These are phyloP conservation scores for Anguilla japonica DNA, from an alignment of 2,113 vertebrate species.

Conservation along the genomic window DNA sequence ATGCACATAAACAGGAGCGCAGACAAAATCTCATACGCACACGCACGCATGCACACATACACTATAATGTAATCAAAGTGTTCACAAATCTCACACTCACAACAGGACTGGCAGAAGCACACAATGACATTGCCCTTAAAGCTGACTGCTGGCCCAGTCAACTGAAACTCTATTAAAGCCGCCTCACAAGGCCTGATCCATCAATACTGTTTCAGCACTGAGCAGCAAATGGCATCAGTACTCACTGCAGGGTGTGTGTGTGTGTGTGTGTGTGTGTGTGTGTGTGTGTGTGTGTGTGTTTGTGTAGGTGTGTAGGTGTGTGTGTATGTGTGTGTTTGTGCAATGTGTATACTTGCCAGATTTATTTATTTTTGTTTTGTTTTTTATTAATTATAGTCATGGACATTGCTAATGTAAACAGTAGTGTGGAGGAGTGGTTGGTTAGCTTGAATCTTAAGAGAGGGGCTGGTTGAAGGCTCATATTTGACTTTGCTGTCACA, in stretches of 20 bases:
- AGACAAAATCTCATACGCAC: neutral
- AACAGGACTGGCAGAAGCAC: conserved; percentile 34
- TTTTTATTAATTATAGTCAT: neutral
- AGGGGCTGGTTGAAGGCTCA: neutral
- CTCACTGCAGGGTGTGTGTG: neutral
- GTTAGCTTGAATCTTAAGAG: neutral
- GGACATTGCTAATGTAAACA: neutral
- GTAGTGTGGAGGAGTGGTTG: neutral
- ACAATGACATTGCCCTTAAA: conserved; percentile 52
- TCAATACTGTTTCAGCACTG: conserved; percentile 40
- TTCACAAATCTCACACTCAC: conserved; percentile 24
- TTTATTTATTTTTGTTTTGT: neutral
- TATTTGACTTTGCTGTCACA: neutral
- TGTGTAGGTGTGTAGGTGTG: conserved; percentile 15
- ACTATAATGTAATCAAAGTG: neutral
- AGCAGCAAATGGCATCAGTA: neutral
- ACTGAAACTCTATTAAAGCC: conserved; percentile 70
- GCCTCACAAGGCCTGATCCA: conserved; percentile 54
- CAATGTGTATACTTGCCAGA: neutral
- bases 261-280: conserved; percentile 11
- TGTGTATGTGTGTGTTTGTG: neutral
- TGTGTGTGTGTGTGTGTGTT: conserved; percentile 12
- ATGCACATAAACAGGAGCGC: neutral
- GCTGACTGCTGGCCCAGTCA: conserved; percentile 57
- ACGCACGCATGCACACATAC: neutral